These are phyloP conservation scores for Tridacna crocea DNA, from an alignment of 2,888 invertebrate genomes.

Conservation along the genomic window DNA sequence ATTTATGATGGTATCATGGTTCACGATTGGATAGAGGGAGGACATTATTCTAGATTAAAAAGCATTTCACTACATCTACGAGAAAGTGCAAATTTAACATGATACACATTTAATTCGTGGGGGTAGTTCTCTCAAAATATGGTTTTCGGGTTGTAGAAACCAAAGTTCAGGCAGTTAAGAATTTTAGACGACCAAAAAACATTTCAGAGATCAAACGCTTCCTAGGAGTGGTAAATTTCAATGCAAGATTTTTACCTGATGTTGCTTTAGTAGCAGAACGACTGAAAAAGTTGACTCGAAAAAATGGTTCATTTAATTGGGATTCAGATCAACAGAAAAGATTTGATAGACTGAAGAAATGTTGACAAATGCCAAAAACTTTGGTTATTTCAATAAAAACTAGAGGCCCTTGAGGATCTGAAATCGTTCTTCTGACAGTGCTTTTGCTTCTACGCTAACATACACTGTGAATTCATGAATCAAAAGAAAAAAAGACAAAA, in stretches of 20 bases:
- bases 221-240: constrained; percentile 54
- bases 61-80: constrained; percentile 57
- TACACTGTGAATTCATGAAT: too few relatives aligned
- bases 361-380: background rate
- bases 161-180: constrained; percentile 49
- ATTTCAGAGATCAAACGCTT: constrained; percentile 49
- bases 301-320: constrained; percentile 35
- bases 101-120: constrained; percentile 52
- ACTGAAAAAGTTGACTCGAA: constrained; percentile 29
- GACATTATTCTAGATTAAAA: background rate
- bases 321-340: background rate
- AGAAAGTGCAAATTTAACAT: constrained; percentile 64
- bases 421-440: too few relatives aligned
- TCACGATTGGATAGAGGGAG: background rate
- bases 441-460: too few relatives aligned
- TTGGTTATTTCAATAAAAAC: too few relatives aligned
- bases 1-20: constrained; percentile 56
- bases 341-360: background rate
- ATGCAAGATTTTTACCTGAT: constrained; percentile 45
- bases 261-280: constrained; percentile 49
- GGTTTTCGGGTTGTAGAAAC: constrained; percentile 42
- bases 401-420: too few relatives aligned
- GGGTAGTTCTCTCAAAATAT: constrained; percentile 38
- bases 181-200: constrained; percentile 41
- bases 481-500: too few relatives aligned